Conservation (phyloP, 2,888 invertebrate genomes). For the Agrotis exclamationis region DNA sequence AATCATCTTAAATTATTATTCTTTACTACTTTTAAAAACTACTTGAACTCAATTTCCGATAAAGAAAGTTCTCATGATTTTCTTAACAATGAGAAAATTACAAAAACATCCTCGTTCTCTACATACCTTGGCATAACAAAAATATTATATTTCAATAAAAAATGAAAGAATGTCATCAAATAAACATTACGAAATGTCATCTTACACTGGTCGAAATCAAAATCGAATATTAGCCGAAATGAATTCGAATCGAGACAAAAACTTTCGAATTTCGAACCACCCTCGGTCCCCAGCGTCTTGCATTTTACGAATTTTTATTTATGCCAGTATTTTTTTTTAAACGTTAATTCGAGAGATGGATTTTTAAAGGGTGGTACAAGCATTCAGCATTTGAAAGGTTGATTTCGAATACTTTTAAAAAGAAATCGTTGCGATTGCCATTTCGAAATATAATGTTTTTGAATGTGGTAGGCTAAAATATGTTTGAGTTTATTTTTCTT, state of each 20-base stretch:
- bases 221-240: constrained; percentile 82
- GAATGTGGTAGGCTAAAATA: constrained; percentile 7
- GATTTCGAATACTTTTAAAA: constrained; percentile 49
- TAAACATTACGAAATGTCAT: constrained; percentile 48
- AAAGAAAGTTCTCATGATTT: background rate
- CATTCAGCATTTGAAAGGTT: constrained; percentile 65
- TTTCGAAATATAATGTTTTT: constrained; percentile 42
- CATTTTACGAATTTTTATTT: constrained; percentile 80
- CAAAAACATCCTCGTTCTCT: background rate
- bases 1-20: background rate
- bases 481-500: background rate
- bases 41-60: background rate
- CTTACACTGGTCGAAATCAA: constrained; percentile 56
- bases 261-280: constrained; percentile 69
- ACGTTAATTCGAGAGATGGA: constrained; percentile 85
- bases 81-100: background rate
- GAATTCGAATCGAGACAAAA: constrained; percentile 74
- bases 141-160: background rate
- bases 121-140: background rate
- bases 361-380: constrained; percentile 73
- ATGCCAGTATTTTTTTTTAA: constrained; percentile 82
- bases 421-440: constrained; percentile 34
- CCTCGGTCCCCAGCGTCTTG: constrained; percentile 74
- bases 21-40: background rate
- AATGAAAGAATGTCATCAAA: constrained; percentile 13